phyloP scores from a whole-genome alignment of 2,797 vertebrate species.

The Antrozous pallidus region DNA sequence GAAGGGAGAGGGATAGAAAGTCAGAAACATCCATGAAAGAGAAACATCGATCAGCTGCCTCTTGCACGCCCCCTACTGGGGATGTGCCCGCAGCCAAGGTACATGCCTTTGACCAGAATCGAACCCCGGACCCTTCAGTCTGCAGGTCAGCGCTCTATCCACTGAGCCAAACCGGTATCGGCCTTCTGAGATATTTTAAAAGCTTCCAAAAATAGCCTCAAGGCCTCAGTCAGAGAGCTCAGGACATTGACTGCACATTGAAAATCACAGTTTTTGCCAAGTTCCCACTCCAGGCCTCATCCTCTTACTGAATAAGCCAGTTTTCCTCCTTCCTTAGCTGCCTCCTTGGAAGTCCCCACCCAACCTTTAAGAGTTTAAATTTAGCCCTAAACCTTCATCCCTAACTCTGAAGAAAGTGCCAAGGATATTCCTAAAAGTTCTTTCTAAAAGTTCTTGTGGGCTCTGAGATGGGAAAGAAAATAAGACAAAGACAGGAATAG shows the following conservation, averaged over 20 bases:
- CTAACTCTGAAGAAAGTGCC: not conserved
- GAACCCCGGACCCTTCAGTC: too few relatives aligned
- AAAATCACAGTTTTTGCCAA: slow-evolving; percentile 68
- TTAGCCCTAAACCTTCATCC: slow-evolving; percentile 8
- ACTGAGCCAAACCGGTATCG: too few relatives aligned
- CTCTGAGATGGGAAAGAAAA: slow-evolving; percentile 42
- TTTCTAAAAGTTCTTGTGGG: not conserved
- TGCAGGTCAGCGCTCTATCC: too few relatives aligned
- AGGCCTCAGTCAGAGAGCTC: slow-evolving; percentile 72
- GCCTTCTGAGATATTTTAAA: slow-evolving; percentile 81
- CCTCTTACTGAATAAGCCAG: slow-evolving; percentile 59
- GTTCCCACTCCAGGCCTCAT: slow-evolving; percentile 64
- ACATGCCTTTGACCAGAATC: too few relatives aligned
- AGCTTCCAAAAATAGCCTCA: slow-evolving; percentile 80
- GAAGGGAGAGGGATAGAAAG: too few relatives aligned
- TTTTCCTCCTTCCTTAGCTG: slow-evolving; percentile 60
- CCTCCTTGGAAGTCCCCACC: slow-evolving; percentile 37
- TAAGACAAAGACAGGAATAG: not conserved
- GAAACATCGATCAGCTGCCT: too few relatives aligned
- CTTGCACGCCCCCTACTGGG: too few relatives aligned
- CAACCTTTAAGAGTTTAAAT: slow-evolving; percentile 55
- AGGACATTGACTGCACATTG: slow-evolving; percentile 73
- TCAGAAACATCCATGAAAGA: too few relatives aligned
- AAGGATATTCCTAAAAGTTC: not conserved
- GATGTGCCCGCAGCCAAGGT: too few relatives aligned